A percentile compares a stretch with the other conserved stretches of the same genome.
Conservation (phyloP, 35 echinoderm and acorn worm genomes). For the Ophioderma brevispina region DNA sequence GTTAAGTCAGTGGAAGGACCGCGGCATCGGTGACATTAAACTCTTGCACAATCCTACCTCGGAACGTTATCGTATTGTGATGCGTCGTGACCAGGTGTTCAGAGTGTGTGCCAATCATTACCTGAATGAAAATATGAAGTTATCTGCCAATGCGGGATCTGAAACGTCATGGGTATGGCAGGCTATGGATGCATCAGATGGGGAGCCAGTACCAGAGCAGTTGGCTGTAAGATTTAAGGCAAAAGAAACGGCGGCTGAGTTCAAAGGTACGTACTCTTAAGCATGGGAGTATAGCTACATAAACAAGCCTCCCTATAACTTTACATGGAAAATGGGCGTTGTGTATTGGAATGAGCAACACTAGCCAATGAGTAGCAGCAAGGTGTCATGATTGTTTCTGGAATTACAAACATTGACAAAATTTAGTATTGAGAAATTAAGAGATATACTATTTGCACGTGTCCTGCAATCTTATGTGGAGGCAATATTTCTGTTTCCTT, state of each 20-base stretch:
- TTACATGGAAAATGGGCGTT: too few species aligned
- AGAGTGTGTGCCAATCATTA: conserved; percentile 65
- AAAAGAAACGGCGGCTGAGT: conserved; percentile 8
- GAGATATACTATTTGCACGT: too few species aligned
- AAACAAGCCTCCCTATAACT: too few species aligned
- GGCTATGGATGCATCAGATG: conserved; percentile 57
- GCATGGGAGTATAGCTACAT: too few species aligned
- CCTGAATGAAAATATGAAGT: conserved; percentile 30
- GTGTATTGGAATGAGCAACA: too few species aligned
- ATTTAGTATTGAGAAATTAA: too few species aligned
- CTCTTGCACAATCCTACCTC: conserved; percentile 53
- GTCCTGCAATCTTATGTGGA: too few species aligned
- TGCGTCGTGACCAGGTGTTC: conserved; percentile 78
- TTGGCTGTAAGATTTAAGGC: conserved; percentile 57
- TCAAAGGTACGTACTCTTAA: conserved; percentile 34
- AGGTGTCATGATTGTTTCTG: too few species aligned
- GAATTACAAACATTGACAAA: too few species aligned
- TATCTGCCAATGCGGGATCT: conserved; percentile 51
- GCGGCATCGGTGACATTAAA: conserved; percentile 90
- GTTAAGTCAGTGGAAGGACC: conserved; percentile 84
- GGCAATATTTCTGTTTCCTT: too few species aligned
- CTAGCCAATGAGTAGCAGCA: too few species aligned
- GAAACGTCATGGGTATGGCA: conserved; percentile 51
- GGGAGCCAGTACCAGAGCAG: conserved; percentile 26
- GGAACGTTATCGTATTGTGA: conserved; percentile 67